Conservation (phyloP, 2,113 vertebrate species). For the Stigmatopora argus region DNA sequence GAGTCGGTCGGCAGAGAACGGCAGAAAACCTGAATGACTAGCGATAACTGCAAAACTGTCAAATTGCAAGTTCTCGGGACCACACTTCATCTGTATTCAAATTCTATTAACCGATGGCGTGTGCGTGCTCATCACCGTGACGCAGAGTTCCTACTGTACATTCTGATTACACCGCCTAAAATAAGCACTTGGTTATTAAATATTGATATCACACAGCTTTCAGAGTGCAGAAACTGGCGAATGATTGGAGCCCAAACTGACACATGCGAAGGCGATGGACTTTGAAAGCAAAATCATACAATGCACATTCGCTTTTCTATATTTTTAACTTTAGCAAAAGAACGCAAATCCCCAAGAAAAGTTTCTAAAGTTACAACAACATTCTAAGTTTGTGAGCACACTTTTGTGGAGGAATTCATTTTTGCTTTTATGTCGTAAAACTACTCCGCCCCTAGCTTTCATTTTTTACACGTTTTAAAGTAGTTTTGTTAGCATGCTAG, state of each 20-base stretch:
- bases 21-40: background rate
- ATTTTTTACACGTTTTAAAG: background rate
- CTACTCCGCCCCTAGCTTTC: background rate
- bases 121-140: background rate
- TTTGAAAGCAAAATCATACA: background rate
- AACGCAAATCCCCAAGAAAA: no score
- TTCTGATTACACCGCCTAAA: background rate
- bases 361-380: no score
- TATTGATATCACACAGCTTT: conserved; percentile 16
- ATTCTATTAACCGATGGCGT: conserved; percentile 18
- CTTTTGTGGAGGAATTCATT: no score
- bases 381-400: no score
- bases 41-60: background rate
- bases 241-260: background rate
- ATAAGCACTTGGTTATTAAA: conserved; percentile 6
- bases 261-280: background rate
- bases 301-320: background rate
- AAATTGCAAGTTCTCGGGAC: background rate
- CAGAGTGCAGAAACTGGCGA: background rate
- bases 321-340: background rate
- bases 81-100: conserved; percentile 20
- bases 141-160: conserved; percentile 5
- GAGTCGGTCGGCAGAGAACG: no score
- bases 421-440: background rate
- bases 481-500: background rate